phyloP scores from a whole-genome alignment of 2,888 invertebrate genomes.

The Taphrorychus bicolor region DNA sequence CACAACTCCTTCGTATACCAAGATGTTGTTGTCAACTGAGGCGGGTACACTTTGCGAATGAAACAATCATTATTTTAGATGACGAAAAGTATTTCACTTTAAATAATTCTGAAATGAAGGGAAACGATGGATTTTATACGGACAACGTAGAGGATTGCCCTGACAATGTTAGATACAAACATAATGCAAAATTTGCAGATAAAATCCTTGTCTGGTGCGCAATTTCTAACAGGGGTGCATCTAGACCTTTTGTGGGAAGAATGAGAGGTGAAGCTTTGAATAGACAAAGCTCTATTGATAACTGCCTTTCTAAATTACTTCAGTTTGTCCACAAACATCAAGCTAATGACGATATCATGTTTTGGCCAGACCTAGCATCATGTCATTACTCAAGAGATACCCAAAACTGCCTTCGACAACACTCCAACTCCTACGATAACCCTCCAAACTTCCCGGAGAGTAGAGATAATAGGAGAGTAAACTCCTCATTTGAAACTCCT shows the following conservation, averaged over 20 bases:
- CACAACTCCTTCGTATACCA: not conserved
- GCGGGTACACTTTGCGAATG: constrained; percentile 2
- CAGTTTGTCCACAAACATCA: constrained; percentile 8
- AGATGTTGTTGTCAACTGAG: constrained; percentile 8
- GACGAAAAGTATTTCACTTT: not conserved
- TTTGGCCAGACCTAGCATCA: constrained; percentile 16
- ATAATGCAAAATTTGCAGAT: constrained; percentile 21
- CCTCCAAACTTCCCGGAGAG: too few relatives aligned
- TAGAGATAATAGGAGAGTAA: too few relatives aligned
- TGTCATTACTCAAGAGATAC: constrained; percentile 5
- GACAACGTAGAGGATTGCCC: constrained; percentile 4
- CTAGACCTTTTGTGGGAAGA: constrained; percentile 1
- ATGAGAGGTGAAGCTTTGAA: constrained; percentile 6
- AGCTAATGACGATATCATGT: constrained; percentile 3
- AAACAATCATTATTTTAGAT: constrained; percentile 7
- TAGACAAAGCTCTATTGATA: not conserved
- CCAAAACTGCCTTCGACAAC: constrained; percentile 17
- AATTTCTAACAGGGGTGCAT: constrained; percentile 15
- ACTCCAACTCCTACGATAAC: too few relatives aligned
- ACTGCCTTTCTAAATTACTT: constrained; percentile 16
- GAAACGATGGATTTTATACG: too few relatives aligned
- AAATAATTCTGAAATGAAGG: not conserved
- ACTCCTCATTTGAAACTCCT: too few relatives aligned
- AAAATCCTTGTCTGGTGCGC: constrained; percentile 23
- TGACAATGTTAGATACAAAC: constrained; percentile 3